Base-by-base conservation (phyloP, 2,888 invertebrate genomes). In the Limenitis camilla region DNA sequence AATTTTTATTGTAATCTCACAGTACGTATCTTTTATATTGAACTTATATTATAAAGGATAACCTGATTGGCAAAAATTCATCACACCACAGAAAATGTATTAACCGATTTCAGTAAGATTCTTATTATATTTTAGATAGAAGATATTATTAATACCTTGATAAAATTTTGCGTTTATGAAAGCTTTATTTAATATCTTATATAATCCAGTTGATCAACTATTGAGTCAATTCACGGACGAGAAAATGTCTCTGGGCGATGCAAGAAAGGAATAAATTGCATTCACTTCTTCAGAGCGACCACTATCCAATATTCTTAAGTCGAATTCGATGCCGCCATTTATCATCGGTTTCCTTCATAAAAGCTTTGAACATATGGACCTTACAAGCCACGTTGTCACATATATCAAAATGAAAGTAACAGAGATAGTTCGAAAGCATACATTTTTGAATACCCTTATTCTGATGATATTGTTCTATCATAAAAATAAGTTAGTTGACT, bases 241-340 rank as follows among this genome's bases (percentile, higher is more conserved):
- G 50, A 53, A 52, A 60, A 58, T 58, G 48, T 55, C 60, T 60
- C 49, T 39, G n/a, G 43, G 52, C 46, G 43, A 56, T 55, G 49
- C 56, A 56, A 56, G 50, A 54, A 59, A 49, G 43, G 44, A 59
- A 60, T 60, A 60, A 61, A 60, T 58, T 58, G 51, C 56, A 53
- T 61, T 56, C 44, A 56, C 54, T 56, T 51, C 47, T 49, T 56
- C 39, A 46, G 50, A 56, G 35, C 53, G 53, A 53, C 55, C 55
- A 53, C 54, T 56, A 51, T 56, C 56, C 52, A 59, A 59, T 58
- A 58, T 61, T 58, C 59, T 59, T 58, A 52, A 59, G 46, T 56
- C 57, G 53, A 51, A 52, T 54, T 54, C 53, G 53, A 52, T 52
- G 56, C 49, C 39, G 40, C 53, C 52, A 55, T 53, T 55, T 56